Evolutionary conservation across 2,888 invertebrate species (phyloP), one percentile per base, ranked within the genome.

Genomic region (Drosophila histrio): DNA sequence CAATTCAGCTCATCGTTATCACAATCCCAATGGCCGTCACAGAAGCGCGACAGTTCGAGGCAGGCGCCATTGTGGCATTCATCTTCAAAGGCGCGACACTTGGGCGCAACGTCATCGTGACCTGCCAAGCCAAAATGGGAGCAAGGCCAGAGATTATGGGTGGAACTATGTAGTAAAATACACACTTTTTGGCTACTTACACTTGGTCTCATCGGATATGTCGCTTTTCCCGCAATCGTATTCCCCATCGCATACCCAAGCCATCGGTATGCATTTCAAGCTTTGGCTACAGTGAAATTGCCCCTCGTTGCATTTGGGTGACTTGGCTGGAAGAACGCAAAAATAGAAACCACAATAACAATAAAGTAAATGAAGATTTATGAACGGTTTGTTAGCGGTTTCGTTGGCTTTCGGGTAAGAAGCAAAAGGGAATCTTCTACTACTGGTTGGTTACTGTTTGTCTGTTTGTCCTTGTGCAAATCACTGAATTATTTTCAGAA

Each of bases 151-250:
- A 60, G 22, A 17, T 57, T 44, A 32, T 2, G 32, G 44, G 9
- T 38, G 39, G 34, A 21, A 19, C n/a, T 21, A n/a, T n/a, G 13
- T 38, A 6, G 21, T 36, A 50, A 32, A 32, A 8, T 57, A 26
- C 39, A 39, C 47, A 24, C 22, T 44, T 56, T 64, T 19, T 44
- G 47, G 65, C 54, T 77, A 89, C 90, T 95, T 95, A 91, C 96
- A 97, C 91, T 95, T 94, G 44, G 91, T 89, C 92, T 97, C 97
- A 91, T 97, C 97, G 47, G 94, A 94, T 82, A 93, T 93, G 90
- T 96, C 96, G 87, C 96, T 96, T 91, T 96, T 92, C n/a, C 95
- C 95, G 91, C 96, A 96, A 92, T 96, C 96, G 36, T 92, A 92
- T 90, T 95, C 95, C 50, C 95, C 95, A 92, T 96, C 96, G 92